Evolutionary conservation across 2,113 vertebrate species (phyloP).

Genomic region (Amia ocellicauda): DNA sequence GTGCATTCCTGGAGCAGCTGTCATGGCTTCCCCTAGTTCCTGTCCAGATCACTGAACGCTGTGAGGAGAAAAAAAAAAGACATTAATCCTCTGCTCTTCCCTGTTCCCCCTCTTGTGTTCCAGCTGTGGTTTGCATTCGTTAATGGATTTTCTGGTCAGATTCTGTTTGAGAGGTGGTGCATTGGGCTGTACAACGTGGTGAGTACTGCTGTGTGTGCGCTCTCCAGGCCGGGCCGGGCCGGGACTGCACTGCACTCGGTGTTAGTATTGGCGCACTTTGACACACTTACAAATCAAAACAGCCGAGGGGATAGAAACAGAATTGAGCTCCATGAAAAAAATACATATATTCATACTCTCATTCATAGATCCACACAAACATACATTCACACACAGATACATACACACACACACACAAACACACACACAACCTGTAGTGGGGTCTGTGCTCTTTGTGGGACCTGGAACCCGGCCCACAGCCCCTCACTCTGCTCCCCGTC

Average conservation of each 20-base stretch:
- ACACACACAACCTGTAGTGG: too few relatives aligned
- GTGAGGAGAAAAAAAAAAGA: too few relatives aligned
- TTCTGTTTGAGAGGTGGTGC: constrained; percentile 98
- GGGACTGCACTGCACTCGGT: constrained; percentile 35
- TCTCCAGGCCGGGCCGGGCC: constrained; percentile 1
- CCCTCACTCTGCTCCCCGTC: too few relatives aligned
- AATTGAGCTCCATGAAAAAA: neutral
- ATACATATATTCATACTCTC: neutral
- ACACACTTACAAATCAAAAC: constrained; percentile 26
- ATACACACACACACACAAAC: too few relatives aligned
- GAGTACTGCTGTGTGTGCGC: constrained; percentile 58
- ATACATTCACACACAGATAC: too few relatives aligned
- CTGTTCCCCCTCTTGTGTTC: constrained; percentile 61
- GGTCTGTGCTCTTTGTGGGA: too few relatives aligned
- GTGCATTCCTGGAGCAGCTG: too few relatives aligned
- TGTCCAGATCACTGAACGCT: too few relatives aligned
- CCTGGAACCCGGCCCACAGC: too few relatives aligned
- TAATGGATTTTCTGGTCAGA: constrained; percentile 98
- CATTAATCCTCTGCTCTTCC: neutral
- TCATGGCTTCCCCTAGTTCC: too few relatives aligned
- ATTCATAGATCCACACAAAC: too few relatives aligned
- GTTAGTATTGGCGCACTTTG: constrained; percentile 45
- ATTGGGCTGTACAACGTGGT: constrained; percentile 98
- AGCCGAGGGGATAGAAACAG: too few relatives aligned
- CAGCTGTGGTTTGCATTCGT: constrained; percentile 99